These are phyloP conservation scores for Dryocosmus kuriphilus DNA, from an alignment of 2,888 invertebrate genomes.

Conservation along the genomic window DNA sequence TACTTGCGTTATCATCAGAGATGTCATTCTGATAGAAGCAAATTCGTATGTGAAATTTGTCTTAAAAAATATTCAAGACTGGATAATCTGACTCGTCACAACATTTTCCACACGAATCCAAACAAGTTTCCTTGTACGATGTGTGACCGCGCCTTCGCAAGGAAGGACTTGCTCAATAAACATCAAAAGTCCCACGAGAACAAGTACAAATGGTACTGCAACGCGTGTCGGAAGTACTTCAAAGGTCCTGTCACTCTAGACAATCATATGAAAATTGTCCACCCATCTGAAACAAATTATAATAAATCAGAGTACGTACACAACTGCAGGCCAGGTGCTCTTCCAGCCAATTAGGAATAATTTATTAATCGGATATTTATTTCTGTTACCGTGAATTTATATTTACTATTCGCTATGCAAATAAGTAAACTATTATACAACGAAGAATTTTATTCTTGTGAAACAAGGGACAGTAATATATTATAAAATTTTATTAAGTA, in stretches of 20 bases:
- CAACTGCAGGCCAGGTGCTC: conserved; percentile 6
- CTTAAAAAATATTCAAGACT: conserved; percentile 71
- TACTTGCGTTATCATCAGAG: conserved; percentile 72
- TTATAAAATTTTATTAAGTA: conserved; percentile 48
- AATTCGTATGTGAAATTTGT: conserved; percentile 72
- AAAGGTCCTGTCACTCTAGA: conserved; percentile 67
- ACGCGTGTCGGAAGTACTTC: conserved; percentile 69
- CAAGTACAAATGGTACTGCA: conserved; percentile 68
- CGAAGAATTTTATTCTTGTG: too few relatives aligned
- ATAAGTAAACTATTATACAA: not conserved
- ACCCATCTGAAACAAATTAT: conserved; percentile 42
- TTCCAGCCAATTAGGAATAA: not conserved
- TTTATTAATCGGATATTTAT: not conserved
- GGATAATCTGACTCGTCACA: conserved; percentile 73
- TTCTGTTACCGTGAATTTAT: not conserved
- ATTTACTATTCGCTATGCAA: not conserved
- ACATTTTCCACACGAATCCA: conserved; percentile 72
- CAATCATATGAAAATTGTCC: conserved; percentile 65
- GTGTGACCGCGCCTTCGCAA: conserved; percentile 71
- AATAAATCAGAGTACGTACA: conserved; percentile 31
- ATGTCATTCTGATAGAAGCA: conserved; percentile 69
- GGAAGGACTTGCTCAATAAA: conserved; percentile 73
- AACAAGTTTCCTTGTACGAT: conserved; percentile 70
- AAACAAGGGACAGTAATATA: not conserved
- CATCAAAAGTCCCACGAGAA: conserved; percentile 72